Conservation (phyloP, 2,797 vertebrate species). For the Emydoidea blandingii region DNA sequence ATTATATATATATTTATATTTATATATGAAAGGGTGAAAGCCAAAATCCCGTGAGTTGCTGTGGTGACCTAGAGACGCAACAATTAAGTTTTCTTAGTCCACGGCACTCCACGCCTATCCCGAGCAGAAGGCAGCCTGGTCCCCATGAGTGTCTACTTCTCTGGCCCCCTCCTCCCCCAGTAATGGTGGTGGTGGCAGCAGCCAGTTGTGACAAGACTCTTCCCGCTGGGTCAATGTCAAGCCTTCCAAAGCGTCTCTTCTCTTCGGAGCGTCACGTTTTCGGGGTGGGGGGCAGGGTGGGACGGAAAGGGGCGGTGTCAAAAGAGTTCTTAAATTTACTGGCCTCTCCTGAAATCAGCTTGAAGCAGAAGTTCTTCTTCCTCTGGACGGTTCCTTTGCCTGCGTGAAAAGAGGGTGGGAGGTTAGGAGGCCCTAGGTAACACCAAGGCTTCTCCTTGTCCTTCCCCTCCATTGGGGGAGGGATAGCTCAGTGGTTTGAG, state of each 20-base stretch:
- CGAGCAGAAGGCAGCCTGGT: background rate
- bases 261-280: slow-evolving; percentile 36
- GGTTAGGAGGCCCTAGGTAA: background rate
- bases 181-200: slow-evolving; percentile 6
- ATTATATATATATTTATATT: slow-evolving; percentile 66
- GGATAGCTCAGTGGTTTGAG: too few species aligned
- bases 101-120: slow-evolving; percentile 35
- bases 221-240: slow-evolving; percentile 58
- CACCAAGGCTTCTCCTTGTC: background rate
- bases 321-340: slow-evolving; percentile 71
- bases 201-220: slow-evolving; percentile 56
- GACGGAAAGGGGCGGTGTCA: slow-evolving; percentile 63
- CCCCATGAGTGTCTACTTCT: slow-evolving; percentile 43
- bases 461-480: background rate
- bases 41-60: slow-evolving; percentile 38
- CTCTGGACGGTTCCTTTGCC: slow-evolving; percentile 74
- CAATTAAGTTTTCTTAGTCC: slow-evolving; percentile 53
- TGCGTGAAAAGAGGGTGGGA: slow-evolving; percentile 67
- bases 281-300: slow-evolving; percentile 27
- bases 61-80: slow-evolving; percentile 43
- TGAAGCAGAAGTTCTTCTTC: slow-evolving; percentile 73
- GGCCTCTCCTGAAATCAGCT: slow-evolving; percentile 73
- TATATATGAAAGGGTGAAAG: slow-evolving; percentile 68
- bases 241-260: slow-evolving; percentile 13
- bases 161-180: slow-evolving; percentile 57